Evolutionary conservation across 2,888 invertebrate genomes (phyloP).

Genomic region (Synergus umbraculus): DNA sequence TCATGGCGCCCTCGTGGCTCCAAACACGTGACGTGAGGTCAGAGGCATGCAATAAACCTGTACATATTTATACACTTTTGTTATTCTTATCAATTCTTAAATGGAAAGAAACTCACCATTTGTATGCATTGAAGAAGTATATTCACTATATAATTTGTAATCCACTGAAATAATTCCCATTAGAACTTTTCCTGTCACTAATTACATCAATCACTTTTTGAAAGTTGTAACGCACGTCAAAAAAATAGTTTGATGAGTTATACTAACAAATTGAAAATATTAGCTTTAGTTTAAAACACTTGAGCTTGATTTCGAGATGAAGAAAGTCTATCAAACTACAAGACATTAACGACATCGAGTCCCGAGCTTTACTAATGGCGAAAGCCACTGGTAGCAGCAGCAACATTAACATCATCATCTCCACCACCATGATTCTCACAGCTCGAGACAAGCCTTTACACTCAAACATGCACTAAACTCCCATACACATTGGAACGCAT

Average conservation of each 20-base stretch:
- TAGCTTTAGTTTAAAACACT: not conserved
- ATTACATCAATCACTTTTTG: not conserved
- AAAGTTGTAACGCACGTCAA: not conserved
- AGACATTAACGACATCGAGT: slow-evolving; percentile 51
- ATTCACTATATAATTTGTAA: not conserved
- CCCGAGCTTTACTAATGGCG: slow-evolving; percentile 58
- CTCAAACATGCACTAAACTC: slow-evolving; percentile 56
- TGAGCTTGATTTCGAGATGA: not conserved
- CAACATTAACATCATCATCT: slow-evolving; percentile 65
- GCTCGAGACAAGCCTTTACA: slow-evolving; percentile 55
- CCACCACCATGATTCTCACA: slow-evolving; percentile 58
- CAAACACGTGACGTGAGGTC: no score
- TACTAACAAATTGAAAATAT: not conserved
- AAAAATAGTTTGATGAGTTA: not conserved
- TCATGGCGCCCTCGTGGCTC: no score
- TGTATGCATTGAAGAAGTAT: not conserved
- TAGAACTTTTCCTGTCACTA: not conserved
- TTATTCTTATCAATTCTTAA: no score
- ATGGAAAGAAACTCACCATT: not conserved
- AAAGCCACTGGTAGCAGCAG: slow-evolving; percentile 49
- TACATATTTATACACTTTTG: no score
- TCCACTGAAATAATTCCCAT: not conserved
- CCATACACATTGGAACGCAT: slow-evolving; percentile 50
- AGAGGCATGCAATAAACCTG: no score
- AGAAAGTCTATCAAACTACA: not conserved